Conservation (phyloP, 2,888 invertebrate species). For the Eucera pruinosa region DNA sequence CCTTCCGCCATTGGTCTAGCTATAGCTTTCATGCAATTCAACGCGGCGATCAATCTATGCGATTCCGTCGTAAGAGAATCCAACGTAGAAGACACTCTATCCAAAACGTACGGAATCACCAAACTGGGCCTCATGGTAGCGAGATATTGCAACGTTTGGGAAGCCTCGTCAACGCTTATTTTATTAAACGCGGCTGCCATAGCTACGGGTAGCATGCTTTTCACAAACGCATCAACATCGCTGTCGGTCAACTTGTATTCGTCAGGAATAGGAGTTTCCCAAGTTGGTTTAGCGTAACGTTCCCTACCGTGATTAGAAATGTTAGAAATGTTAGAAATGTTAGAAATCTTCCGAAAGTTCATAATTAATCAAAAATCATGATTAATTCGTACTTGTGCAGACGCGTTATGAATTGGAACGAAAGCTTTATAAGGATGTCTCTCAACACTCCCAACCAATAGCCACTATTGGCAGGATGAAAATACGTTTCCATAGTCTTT, state of each 20-base stretch:
- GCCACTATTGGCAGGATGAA: conserved; percentile 95
- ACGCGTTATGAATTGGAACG: conserved; percentile 88
- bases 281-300: conserved; percentile 87
- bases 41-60: conserved; percentile 90
- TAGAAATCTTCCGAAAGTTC: background rate
- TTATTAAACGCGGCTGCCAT: conserved; percentile 93
- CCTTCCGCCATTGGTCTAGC: conserved; percentile 88
- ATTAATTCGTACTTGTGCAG: conserved; percentile 81
- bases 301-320: conserved; percentile 85
- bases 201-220: conserved; percentile 89
- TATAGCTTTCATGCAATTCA: conserved; percentile 89
- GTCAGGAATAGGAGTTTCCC: conserved; percentile 90
- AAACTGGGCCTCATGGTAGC: conserved; percentile 92
- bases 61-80: conserved; percentile 96
- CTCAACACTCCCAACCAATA: conserved; percentile 90
- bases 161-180: conserved; percentile 87
- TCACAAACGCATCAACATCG: conserved; percentile 93
- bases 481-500: conserved; percentile 93
- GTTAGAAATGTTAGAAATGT: background rate
- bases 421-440: conserved; percentile 89
- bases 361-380: background rate
- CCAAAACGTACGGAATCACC: conserved; percentile 93
- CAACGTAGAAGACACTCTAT: conserved; percentile 91
- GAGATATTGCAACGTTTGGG: conserved; percentile 89
- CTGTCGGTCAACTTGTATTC: conserved; percentile 90